Conservation (phyloP, 1,140 invertebrate genomes). For the Cardiocondyla obscurior region DNA sequence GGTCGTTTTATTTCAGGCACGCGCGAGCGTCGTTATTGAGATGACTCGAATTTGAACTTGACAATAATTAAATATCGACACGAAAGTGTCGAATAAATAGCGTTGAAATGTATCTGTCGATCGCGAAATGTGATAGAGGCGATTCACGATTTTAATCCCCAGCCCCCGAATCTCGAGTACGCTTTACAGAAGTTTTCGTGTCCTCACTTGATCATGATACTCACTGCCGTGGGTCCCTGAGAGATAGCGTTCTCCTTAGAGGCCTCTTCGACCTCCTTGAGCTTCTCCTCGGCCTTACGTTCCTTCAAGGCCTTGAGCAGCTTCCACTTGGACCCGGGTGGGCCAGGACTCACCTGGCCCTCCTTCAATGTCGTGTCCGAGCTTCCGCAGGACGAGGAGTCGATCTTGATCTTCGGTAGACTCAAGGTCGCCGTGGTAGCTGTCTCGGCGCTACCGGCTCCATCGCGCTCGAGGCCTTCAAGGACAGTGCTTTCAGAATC, state of each 20-base stretch:
- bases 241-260: slow-evolving; percentile 83
- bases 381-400: slow-evolving; percentile 77
- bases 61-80: background rate
- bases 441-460: slow-evolving; percentile 76
- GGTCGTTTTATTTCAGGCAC: background rate
- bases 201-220: slow-evolving; percentile 83
- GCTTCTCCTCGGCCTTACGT: slow-evolving; percentile 93
- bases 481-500: slow-evolving; percentile 80
- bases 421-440: slow-evolving; percentile 77
- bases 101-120: background rate
- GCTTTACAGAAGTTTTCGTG: slow-evolving; percentile 81
- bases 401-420: slow-evolving; percentile 85
- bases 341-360: slow-evolving; percentile 84
- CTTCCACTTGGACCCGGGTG: slow-evolving; percentile 94
- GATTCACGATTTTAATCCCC: slow-evolving; percentile 63
- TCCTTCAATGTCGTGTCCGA: slow-evolving; percentile 79
- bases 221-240: slow-evolving; percentile 80
- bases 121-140: background rate
- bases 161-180: slow-evolving; percentile 76
- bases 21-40: background rate
- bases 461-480: slow-evolving; percentile 77
- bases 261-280: slow-evolving; percentile 87
- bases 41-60: slow-evolving; percentile 1
- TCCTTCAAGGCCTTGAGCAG: slow-evolving; percentile 94
- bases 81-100: background rate